Percentiles rank a stretch among this genome's conserved stretches.
These are phyloP conservation scores for Tympanoctomys barrerae DNA, from an alignment of 2,797 vertebrate species.

Conservation along the genomic window DNA sequence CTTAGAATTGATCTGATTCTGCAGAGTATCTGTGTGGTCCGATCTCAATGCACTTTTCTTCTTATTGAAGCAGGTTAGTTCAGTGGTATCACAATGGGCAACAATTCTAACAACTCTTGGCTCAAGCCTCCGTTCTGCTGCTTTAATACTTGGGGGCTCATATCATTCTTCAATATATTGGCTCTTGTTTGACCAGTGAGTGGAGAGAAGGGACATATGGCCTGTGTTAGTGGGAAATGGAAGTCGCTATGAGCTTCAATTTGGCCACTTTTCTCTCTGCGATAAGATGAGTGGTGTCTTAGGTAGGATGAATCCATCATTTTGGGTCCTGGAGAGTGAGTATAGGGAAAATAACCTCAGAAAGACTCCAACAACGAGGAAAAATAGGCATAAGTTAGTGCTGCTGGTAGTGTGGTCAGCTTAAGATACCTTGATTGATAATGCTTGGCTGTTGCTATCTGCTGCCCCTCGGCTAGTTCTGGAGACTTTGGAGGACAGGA, in stretches of 20 bases:
- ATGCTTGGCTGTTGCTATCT: neutral
- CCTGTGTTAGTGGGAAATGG: neutral
- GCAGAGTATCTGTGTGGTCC: neutral
- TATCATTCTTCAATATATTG: neutral
- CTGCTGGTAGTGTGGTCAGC: rapidly evolving
- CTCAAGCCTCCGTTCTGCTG: neutral
- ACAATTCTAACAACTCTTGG: neutral
- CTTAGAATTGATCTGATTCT: neutral
- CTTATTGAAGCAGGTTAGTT: neutral
- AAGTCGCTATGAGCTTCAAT: rapidly evolving
- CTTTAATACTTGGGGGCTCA: rapidly evolving
- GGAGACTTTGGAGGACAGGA: neutral
- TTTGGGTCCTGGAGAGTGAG: neutral
- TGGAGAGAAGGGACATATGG: neutral
- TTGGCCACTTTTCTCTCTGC: neutral
- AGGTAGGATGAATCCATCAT: rapidly evolving
- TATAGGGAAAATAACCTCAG: rapidly evolving
- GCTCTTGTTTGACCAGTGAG: neutral
- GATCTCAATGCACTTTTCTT: neutral
- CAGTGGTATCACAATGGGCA: neutral
- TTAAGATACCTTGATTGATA: neutral
- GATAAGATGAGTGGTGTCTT: neutral
- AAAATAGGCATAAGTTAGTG: rapidly evolving
- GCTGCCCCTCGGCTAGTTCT: rapidly evolving
- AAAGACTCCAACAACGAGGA: neutral